phyloP scores from a whole-genome alignment of 2,888 invertebrate species.

The Chrysolina americana region DNA sequence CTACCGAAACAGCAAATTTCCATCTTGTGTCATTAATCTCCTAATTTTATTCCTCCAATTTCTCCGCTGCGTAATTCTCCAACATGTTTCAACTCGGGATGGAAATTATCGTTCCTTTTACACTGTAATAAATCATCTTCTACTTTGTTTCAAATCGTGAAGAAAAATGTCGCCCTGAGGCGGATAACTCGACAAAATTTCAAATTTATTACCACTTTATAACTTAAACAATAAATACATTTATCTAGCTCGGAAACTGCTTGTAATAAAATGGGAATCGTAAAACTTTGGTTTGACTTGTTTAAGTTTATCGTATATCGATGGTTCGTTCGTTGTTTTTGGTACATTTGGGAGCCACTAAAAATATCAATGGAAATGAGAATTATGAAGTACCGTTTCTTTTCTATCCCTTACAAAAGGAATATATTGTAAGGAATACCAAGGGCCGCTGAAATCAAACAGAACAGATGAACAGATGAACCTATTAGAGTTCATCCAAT shows the following conservation, averaged over 20 bases:
- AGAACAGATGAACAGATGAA: too few relatives aligned
- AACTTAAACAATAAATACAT: slow-evolving; percentile 45
- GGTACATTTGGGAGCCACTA: background rate
- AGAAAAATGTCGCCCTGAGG: slow-evolving; percentile 11
- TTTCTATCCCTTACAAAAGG: too few relatives aligned
- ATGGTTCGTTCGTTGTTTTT: background rate
- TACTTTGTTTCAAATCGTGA: slow-evolving; percentile 1
- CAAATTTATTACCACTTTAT: slow-evolving; percentile 36
- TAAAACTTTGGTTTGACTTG: slow-evolving; percentile 8
- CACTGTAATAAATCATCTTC: background rate
- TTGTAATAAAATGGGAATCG: background rate
- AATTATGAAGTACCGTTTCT: too few relatives aligned
- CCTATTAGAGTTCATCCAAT: too few relatives aligned
- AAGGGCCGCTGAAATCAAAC: too few relatives aligned
- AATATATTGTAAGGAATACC: too few relatives aligned
- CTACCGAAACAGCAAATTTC: slow-evolving; percentile 19
- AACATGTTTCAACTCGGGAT: background rate
- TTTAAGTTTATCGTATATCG: slow-evolving; percentile 9
- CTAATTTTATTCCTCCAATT: slow-evolving; percentile 8
- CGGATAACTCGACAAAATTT: background rate
- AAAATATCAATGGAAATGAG: background rate
- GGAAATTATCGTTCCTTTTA: slow-evolving; percentile 9
- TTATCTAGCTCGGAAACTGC: slow-evolving; percentile 34
- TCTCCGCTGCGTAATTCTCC: background rate
- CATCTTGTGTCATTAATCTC: slow-evolving; percentile 20